These are phyloP conservation scores for Lamprotornis superbus DNA, from an alignment of 2,113 vertebrate genomes.

Conservation along the genomic window DNA sequence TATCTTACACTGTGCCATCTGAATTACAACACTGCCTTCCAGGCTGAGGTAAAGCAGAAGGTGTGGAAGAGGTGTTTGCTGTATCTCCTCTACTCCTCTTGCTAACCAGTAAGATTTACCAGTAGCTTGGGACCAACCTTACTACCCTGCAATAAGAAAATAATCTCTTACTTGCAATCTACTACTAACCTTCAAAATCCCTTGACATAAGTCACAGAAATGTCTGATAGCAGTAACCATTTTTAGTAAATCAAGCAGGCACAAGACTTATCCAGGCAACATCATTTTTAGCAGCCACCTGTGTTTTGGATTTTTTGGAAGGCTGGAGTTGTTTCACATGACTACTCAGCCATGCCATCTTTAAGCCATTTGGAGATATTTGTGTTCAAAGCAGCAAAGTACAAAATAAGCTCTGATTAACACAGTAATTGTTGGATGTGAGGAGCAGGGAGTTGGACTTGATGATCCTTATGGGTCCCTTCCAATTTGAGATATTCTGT, in stretches of 20 bases:
- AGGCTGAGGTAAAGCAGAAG: background rate
- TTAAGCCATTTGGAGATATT: background rate
- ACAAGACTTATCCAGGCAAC: background rate
- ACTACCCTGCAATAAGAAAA: background rate
- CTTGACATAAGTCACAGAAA: background rate
- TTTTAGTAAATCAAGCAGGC: background rate
- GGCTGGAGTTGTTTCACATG: background rate
- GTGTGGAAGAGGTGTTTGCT: background rate
- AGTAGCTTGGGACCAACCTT: background rate
- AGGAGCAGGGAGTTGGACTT: background rate
- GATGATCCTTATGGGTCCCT: background rate
- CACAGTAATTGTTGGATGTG: background rate
- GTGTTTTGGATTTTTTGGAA: background rate
- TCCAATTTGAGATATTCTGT: background rate
- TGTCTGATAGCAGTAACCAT: background rate
- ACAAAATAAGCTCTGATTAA: conserved; percentile 41
- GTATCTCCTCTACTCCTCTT: background rate
- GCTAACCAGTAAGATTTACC: background rate
- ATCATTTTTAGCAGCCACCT: background rate
- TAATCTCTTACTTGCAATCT: background rate
- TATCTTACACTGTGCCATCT: background rate
- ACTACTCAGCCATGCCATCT: background rate
- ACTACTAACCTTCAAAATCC: background rate
- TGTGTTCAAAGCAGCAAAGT: background rate
- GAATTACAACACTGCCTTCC: background rate